Percentiles rank a stretch among this genome's conserved stretches.
These are phyloP conservation scores for Lasiommata megera DNA, from an alignment of 2,888 invertebrate genomes.

Conservation along the genomic window DNA sequence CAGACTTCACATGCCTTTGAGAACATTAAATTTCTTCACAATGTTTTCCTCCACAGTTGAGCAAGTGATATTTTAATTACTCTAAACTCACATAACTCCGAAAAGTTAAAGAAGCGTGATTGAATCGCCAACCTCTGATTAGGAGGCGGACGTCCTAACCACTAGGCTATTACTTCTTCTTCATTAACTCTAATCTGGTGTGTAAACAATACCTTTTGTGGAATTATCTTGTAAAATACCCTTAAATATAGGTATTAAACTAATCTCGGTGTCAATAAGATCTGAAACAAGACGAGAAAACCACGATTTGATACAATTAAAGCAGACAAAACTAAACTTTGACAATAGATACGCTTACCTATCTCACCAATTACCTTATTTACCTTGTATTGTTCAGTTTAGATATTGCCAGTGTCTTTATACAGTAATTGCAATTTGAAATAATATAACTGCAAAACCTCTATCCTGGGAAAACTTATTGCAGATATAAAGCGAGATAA, in stretches of 20 bases:
- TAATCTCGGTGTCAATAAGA: background rate
- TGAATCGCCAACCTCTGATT: no score
- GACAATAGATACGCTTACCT: slow-evolving; percentile 6
- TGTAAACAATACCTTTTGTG: background rate
- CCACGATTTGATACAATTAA: slow-evolving; percentile 4
- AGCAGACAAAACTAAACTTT: slow-evolving; percentile 4
- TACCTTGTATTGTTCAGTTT: background rate
- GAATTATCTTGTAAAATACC: background rate
- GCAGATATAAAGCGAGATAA: no score
- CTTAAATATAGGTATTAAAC: background rate
- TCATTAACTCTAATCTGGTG: no score
- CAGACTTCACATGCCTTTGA: no score
- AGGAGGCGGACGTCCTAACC: no score
- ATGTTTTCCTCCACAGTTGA: no score
- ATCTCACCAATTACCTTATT: slow-evolving; percentile 8
- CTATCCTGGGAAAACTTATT: background rate
- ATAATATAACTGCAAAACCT: background rate
- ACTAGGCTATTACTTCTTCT: no score
- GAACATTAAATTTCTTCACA: no score
- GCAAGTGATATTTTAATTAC: no score
- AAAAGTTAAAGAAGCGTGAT: no score
- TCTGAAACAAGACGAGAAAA: background rate
- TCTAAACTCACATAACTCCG: no score
- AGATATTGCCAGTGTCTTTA: background rate
- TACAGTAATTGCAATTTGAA: background rate